phyloP scores from a whole-genome alignment of 2,113 vertebrate species.

The Antidorcas marsupialis region DNA sequence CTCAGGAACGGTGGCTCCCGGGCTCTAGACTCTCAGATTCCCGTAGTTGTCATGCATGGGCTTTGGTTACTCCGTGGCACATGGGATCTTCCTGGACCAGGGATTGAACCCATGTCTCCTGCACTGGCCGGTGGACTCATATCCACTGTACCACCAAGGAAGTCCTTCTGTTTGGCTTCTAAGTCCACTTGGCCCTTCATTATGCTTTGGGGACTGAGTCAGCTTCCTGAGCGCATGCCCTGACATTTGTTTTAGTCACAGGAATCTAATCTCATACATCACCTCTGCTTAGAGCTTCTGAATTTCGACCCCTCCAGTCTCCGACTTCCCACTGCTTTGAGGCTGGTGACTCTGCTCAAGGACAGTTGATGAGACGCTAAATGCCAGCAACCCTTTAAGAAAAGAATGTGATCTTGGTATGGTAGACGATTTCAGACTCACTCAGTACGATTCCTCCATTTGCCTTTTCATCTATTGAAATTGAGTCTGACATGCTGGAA shows the following conservation, averaged over 20 bases:
- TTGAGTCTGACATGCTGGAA: conserved; percentile 48
- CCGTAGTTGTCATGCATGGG: background rate
- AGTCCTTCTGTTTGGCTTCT: background rate
- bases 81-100: background rate
- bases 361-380: conserved; percentile 63
- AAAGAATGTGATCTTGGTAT: background rate
- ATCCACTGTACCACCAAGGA: background rate
- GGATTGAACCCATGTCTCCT: background rate
- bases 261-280: background rate
- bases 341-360: conserved; percentile 49
- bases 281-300: conserved; percentile 55
- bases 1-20: background rate
- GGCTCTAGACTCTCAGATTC: background rate
- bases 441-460: conserved; percentile 53
- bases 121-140: background rate
- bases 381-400: conserved; percentile 43
- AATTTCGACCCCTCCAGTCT: conserved; percentile 14
- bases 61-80: background rate
- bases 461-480: conserved; percentile 59
- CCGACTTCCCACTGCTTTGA: conserved; percentile 48
- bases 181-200: background rate
- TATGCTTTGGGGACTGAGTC: conserved; percentile 17
- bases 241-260: conserved; percentile 9
- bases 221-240: conserved; percentile 23
- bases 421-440: conserved; percentile 46